These are phyloP conservation scores for Linyphia triangularis DNA, from an alignment of 2,888 invertebrate species.

Conservation along the genomic window DNA sequence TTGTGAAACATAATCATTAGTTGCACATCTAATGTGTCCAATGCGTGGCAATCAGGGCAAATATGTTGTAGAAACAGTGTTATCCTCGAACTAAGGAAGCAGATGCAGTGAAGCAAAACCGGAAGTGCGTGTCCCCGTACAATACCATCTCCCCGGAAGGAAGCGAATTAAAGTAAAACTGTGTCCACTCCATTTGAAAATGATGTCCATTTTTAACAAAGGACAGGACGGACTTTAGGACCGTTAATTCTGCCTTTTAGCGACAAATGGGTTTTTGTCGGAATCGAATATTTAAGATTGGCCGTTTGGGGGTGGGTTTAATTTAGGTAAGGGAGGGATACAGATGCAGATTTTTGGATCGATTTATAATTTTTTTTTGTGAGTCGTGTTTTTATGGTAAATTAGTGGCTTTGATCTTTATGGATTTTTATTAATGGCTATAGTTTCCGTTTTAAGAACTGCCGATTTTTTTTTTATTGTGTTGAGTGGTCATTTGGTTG, in stretches of 20 bases:
- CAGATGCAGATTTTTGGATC: background rate
- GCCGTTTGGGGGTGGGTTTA: background rate
- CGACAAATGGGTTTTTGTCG: background rate
- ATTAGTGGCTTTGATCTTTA: no score
- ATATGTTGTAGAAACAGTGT: no score
- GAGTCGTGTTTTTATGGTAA: no score
- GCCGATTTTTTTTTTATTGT: no score
- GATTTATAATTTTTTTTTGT: no score
- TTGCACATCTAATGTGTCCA: background rate
- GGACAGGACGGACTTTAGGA: slow-evolving; percentile 49
- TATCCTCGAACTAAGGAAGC: slow-evolving; percentile 19
- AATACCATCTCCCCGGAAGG: slow-evolving; percentile 15
- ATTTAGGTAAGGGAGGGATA: background rate
- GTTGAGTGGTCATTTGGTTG: no score
- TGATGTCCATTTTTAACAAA: slow-evolving; percentile 27
- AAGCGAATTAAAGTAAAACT: slow-evolving; percentile 48
- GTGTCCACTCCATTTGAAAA: slow-evolving; percentile 47
- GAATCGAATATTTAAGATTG: background rate
- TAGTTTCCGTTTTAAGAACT: no score
- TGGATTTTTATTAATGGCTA: no score
- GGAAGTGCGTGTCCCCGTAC: slow-evolving; percentile 56
- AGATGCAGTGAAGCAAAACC: slow-evolving; percentile 36
- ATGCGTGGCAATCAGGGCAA: background rate
- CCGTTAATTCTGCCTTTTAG: background rate
- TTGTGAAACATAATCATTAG: background rate